phyloP scores from a whole-genome alignment of 2,888 invertebrate genomes.

The Ochropleura leucogaster region DNA sequence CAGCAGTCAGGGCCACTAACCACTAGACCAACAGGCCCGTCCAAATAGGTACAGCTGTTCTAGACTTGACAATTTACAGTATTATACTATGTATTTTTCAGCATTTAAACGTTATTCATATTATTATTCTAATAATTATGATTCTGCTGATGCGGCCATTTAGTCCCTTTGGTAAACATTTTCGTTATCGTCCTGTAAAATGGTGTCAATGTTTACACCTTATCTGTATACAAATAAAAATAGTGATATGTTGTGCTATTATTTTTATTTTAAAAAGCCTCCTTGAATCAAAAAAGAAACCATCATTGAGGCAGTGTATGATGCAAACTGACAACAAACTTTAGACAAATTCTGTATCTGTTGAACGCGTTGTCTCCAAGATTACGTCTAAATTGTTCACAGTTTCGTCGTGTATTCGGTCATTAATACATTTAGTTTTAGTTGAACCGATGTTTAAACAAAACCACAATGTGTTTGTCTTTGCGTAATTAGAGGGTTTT shows the following conservation, averaged over 20 bases:
- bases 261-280: not conserved
- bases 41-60: too few species aligned
- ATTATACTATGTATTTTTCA: too few species aligned
- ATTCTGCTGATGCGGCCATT: too few species aligned
- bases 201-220: not conserved
- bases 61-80: too few species aligned
- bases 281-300: not conserved
- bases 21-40: too few species aligned
- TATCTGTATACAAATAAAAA: not conserved
- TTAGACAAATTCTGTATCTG: not conserved
- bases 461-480: slow-evolving; percentile 21
- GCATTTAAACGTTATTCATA: too few species aligned
- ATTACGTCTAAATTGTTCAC: not conserved
- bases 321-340: not conserved
- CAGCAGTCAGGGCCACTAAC: too few species aligned
- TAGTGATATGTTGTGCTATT: not conserved
- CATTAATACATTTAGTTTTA: not conserved
- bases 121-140: too few species aligned
- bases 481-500: slow-evolving; percentile 23
- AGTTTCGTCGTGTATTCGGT: not conserved
- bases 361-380: not conserved
- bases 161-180: too few species aligned
- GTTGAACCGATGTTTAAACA: slow-evolving; percentile 21
- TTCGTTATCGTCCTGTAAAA: too few species aligned
- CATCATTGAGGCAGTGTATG: not conserved